Percentiles rank a stretch among this genome's conserved stretches.
Conservation (phyloP, 2,888 invertebrate genomes). For the Seira sanloemensis region DNA sequence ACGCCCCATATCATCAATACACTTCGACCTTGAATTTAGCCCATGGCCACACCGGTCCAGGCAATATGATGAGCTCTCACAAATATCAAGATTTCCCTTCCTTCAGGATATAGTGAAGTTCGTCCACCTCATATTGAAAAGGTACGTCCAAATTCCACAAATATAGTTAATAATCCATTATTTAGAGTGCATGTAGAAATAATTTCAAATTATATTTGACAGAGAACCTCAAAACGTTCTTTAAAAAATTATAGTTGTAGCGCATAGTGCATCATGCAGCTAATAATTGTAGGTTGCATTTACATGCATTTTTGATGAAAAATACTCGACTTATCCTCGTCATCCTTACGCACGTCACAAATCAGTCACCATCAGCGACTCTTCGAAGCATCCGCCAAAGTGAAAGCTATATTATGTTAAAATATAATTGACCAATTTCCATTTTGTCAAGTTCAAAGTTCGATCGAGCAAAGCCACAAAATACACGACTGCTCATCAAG, state of each 20-base stretch:
- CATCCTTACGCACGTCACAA: no score
- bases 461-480: constrained; percentile 16
- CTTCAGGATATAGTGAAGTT: constrained; percentile 74
- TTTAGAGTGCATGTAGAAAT: no score
- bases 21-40: constrained; percentile 64
- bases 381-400: background rate
- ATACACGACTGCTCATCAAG: no score
- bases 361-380: no score
- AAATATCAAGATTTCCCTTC: constrained; percentile 71
- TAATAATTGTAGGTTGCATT: background rate
- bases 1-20: constrained; percentile 67
- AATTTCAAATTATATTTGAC: no score
- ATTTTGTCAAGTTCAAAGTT: constrained; percentile 24
- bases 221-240: no score
- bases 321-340: background rate
- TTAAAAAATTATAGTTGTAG: no score
- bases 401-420: constrained; percentile 20
- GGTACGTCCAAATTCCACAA: no score
- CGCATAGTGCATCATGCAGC: background rate
- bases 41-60: constrained; percentile 64
- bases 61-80: constrained; percentile 42
- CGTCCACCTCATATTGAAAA: constrained; percentile 74
- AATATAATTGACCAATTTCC: no score
- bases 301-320: background rate
- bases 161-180: no score